Conservation (phyloP, 2,797 vertebrate species). For the Linurgus olivaceus region DNA sequence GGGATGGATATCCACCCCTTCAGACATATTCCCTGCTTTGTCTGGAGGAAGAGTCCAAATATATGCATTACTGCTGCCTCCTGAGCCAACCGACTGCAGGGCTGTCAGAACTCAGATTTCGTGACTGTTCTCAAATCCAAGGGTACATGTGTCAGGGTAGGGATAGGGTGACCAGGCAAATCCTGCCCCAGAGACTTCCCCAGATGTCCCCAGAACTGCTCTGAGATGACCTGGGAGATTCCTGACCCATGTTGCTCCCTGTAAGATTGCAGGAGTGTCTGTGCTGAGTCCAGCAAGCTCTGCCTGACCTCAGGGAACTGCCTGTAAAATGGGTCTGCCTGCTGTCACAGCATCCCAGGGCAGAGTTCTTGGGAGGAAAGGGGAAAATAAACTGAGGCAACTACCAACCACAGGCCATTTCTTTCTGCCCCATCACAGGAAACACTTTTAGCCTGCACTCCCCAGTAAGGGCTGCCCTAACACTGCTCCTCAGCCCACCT, state of each 20-base stretch:
- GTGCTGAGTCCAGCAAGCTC: not conserved
- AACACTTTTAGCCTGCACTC: not conserved
- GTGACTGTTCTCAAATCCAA: not conserved
- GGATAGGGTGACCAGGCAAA: not conserved
- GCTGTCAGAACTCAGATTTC: not conserved
- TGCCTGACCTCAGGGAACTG: not conserved
- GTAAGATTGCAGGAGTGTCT: not conserved
- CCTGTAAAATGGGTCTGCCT: not conserved
- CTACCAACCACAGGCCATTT: not conserved
- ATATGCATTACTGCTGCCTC: not conserved
- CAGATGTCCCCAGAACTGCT: not conserved
- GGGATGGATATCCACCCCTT: not conserved
- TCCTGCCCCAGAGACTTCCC: not conserved
- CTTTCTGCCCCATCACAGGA: not conserved
- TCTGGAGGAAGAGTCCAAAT: not conserved
- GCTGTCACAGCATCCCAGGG: not conserved
- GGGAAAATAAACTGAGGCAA: not conserved
- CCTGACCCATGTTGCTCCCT: accelerated
- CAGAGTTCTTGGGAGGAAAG: not conserved
- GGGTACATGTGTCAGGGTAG: not conserved
- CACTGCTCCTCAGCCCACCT: not conserved
- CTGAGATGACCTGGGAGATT: not conserved
- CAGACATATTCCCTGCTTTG: not conserved
- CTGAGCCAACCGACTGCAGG: not conserved
- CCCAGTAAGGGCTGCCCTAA: not conserved